Base-by-base conservation (phyloP, 30 jellyfish, hydroid and myxozoan species). In the Aurelia sp. region DNA sequence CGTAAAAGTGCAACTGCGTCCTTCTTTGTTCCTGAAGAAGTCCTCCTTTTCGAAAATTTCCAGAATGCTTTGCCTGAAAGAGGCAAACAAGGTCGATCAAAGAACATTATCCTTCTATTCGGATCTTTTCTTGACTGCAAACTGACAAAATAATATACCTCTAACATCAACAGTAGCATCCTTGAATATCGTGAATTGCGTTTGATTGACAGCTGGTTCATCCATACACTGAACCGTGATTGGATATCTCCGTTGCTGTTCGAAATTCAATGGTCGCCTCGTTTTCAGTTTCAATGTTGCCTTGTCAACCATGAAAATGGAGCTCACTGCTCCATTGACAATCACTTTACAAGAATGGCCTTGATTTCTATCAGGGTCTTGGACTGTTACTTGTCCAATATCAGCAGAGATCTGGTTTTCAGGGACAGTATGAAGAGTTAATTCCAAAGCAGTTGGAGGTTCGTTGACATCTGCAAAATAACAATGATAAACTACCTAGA, bases 391-490 rank as follows among this genome's bases (percentile, higher is more conserved):
- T 41, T 74, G 88, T 7, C 96, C 93, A 11, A 60, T 80, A n/a
- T 20, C 47, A 6, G 90, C 82, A 63, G 60, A 48, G 8, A 63
- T 72, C 66, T 11, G 21, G 80, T 85, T 78, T 60, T 77, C 92
- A 21, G 89, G 57, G 0, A 84, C 75, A 22, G 87, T 20, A 38
- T 27, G 62, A 16, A 55, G 40, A 3, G 67, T 67, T 22, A 90
- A 51, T 5, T 72, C 76, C 13, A 90, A 13, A 0, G 19, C 67
- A 60, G 96, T 60, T n/a, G 96, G 97, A 4, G 88, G 88, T 66
- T 90, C 97, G 72, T 90, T 90, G 33, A 90, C 88, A 68, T 90
- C 97, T 90, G 93, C 33, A 17, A 40, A 59, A 44, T 44, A 44
- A 44, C 17, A 44, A 44, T 9, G 16, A 44, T 44, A 44, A 44